A percentile compares a stretch with the other conserved stretches of the same genome.
Conservation (phyloP, 2,113 vertebrate species). For the Mohoua ochrocephala region DNA sequence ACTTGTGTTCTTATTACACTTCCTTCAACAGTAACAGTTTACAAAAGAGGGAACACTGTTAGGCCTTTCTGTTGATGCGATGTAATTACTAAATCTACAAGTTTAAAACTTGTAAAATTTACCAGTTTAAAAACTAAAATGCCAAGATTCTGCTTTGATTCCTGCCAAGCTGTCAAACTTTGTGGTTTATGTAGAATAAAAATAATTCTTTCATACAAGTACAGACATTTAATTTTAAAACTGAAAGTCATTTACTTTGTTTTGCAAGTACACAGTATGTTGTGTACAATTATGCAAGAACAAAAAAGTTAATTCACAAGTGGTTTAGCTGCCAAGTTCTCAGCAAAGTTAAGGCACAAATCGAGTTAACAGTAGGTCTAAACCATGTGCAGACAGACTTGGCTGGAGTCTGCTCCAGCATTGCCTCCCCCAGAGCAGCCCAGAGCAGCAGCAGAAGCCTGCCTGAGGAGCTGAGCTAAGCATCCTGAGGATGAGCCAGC, state of each 20-base stretch:
- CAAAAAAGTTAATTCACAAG: neutral
- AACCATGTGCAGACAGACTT: neutral
- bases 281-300: neutral
- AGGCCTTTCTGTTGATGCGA: neutral
- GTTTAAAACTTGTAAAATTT: neutral
- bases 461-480: neutral
- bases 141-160: neutral
- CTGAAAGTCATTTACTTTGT: neutral
- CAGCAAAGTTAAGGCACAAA: neutral
- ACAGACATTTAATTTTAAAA: neutral
- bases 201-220: neutral
- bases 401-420: neutral
- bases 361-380: neutral
- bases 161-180: neutral
- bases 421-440: neutral
- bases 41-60: rapidly evolving
- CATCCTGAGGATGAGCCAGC: neutral
- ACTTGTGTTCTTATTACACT: neutral
- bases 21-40: neutral
- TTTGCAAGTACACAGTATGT: neutral
- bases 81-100: neutral
- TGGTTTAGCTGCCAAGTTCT: neutral
- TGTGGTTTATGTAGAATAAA: neutral
- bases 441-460: neutral
- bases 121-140: neutral